phyloP scores from a whole-genome alignment of 2,888 invertebrate genomes.

The Resseliella maxima region DNA sequence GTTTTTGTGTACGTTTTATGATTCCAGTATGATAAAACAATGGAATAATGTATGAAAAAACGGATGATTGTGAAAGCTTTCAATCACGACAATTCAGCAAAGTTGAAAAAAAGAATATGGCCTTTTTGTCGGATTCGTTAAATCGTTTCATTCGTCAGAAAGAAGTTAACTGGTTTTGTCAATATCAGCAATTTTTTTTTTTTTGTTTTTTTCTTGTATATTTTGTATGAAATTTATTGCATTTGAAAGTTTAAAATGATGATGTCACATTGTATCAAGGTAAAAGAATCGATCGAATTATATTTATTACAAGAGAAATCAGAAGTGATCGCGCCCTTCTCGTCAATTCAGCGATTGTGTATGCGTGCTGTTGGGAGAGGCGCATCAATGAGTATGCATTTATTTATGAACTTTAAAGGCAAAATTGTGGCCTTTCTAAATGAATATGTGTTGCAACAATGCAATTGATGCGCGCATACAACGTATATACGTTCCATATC shows the following conservation, averaged over 20 bases:
- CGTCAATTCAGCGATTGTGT: not conserved
- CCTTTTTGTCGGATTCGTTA: not conserved
- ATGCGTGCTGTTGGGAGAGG: not conserved
- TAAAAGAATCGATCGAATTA: not conserved
- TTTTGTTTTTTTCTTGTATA: not conserved
- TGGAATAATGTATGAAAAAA: not conserved
- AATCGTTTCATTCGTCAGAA: not conserved
- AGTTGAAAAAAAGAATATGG: not conserved
- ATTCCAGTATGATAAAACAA: slow-evolving; percentile 12
- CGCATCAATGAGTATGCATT: not conserved
- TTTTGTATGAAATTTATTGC: slow-evolving; percentile 25
- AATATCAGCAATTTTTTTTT: not conserved
- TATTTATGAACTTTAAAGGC: slow-evolving; percentile 41
- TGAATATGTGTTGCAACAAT: slow-evolving; percentile 17
- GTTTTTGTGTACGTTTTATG: slow-evolving; percentile 9
- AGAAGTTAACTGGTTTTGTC: not conserved
- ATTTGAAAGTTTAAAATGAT: slow-evolving; percentile 33
- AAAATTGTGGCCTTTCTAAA: slow-evolving; percentile 45
- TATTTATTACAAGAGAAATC: not conserved
- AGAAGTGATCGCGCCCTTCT: slow-evolving; percentile 19
- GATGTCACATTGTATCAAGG: slow-evolving; percentile 41
- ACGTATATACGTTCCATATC: not conserved
- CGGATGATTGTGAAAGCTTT: slow-evolving; percentile 44
- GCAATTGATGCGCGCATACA: not conserved
- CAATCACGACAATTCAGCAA: slow-evolving; percentile 35